Conservation (phyloP, 2,888 invertebrate species). For the Orchestes rusci region DNA sequence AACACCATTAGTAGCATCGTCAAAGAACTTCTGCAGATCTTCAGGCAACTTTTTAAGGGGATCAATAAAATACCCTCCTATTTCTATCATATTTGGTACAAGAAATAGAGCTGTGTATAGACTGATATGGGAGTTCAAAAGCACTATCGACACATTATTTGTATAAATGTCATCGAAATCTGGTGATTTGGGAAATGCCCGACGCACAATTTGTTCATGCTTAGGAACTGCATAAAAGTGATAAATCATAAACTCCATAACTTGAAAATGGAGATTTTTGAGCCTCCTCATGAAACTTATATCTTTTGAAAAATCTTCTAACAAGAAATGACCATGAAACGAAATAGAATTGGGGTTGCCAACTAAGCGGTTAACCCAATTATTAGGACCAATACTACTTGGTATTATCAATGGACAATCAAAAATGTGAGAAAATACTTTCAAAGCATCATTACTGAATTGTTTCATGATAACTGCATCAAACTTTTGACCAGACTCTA, state of each 20-base stretch:
- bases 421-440: slow-evolving; percentile 40
- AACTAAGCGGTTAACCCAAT: slow-evolving; percentile 45
- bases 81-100: slow-evolving; percentile 50
- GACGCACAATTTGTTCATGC: slow-evolving; percentile 4
- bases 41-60: slow-evolving; percentile 30
- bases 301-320: slow-evolving; percentile 39
- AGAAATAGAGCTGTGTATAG: slow-evolving; percentile 36
- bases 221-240: slow-evolving; percentile 25
- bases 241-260: not conserved
- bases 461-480: slow-evolving; percentile 44
- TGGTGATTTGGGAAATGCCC: slow-evolving; percentile 6
- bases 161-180: slow-evolving; percentile 4
- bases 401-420: slow-evolving; percentile 39
- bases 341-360: slow-evolving; percentile 47
- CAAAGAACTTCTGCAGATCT: slow-evolving; percentile 29
- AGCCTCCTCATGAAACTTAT: slow-evolving; percentile 48
- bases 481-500: slow-evolving; percentile 38
- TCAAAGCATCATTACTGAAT: slow-evolving; percentile 46
- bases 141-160: slow-evolving; percentile 12
- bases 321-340: slow-evolving; percentile 45
- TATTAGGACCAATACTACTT: slow-evolving; percentile 44
- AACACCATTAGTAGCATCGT: slow-evolving; percentile 35
- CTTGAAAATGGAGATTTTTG: slow-evolving; percentile 43
- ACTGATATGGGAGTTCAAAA: slow-evolving; percentile 17
- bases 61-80: slow-evolving; percentile 55